Evolutionary conservation across 30 jellyfish, hydroid and myxozoan genomes (phyloP), one percentile per base, ranked within the genome.

Genomic region (Euphysa ruthae): DNA sequence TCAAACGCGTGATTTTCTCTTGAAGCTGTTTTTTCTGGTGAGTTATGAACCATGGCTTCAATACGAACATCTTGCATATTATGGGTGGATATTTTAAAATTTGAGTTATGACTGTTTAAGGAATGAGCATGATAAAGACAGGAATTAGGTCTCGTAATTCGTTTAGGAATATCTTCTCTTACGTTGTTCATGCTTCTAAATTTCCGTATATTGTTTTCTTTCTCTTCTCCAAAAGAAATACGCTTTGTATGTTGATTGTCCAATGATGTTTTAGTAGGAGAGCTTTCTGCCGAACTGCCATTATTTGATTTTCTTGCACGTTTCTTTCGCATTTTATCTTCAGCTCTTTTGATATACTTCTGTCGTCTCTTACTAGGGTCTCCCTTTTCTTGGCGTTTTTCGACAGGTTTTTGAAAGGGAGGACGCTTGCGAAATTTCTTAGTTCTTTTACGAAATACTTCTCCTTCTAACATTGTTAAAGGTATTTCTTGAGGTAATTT

Each of bases 401-500:
- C 77, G 16, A 30, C 29, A 21, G 69, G 49, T 0, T 58, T 58
- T 18, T 49, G 22, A n/a, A 43, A 43, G 32, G 77, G 64, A 8
- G 68, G 35, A 0, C 22, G 72, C n/a, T 32, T 51, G 34, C 73
- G 85, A 22, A 63, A 38, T 34, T 71, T 65, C 34, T 73, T 61
- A 26, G 77, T 73, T 75, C 54, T 60, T 73, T 85, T 85, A 6
- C 82, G 81, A 30, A 79, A 79, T 28, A 77, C 86, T 1, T 28
- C 83, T 1, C 33, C 49, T 50, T 85, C 96, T 13, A 61, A 32
- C 55, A 85, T 50, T 1, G 77, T 69, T 24, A 43, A 54, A 51
- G 96, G 96, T 15, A 85, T 72, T 2, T 58, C 18, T 28, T 72
- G 64, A 32, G 96, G 96, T 28, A 74, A 55, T 4, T 82, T 78